Base-by-base conservation (phyloP, 2,797 vertebrate species). In the Macroramphosus scolopax region DNA sequence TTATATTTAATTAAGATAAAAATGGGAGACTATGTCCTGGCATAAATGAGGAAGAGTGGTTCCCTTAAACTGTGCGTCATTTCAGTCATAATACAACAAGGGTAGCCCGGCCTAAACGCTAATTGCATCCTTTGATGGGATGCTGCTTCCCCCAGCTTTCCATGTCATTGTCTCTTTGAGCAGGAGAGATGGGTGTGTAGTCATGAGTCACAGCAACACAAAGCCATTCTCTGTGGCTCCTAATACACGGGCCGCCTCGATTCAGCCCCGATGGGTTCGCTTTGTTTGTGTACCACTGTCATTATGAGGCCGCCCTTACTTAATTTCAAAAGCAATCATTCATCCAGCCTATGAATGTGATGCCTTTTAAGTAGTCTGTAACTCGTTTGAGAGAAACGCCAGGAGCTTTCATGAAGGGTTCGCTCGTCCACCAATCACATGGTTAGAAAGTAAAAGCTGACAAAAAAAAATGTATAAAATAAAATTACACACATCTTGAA, bases 51-150 rank as follows among this genome's bases (percentile, higher is more conserved):
- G 59, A 43, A 16, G 33, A 49, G 46, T 22, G 43, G 47, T 76
- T 74, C 62, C 11, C 69, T 68, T 78, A 58, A 67, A 39, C 6
- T 14, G 45, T 42, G 51, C 8, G 0, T 24, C 11, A 22, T 64
- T 61, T 26, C 29, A 68, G 40, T 59, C 73, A 46, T 59, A 66
- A 67, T 51, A 75, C 51, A 67, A 74, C 62, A 57, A 63, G 70
- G 55, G 51, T 25, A 62, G 48, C 26, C 35, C 38, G 45, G 54
- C 34, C n/a, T 63, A 73, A 84, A 88, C 72, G 73, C 67, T 85
- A 81, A 85, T 84, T 75, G 53, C 61, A 72, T 81, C 68, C 54
- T 81, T 78, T 82, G 77, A 84, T 52, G 56, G 75, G 70, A 75
- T 51, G 43, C 53, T 36, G 57, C 68, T 39, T 74, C 51, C 51